Conservation (phyloP, 2,113 vertebrate genomes). For the Mesoclemmys tuberculata region DNA sequence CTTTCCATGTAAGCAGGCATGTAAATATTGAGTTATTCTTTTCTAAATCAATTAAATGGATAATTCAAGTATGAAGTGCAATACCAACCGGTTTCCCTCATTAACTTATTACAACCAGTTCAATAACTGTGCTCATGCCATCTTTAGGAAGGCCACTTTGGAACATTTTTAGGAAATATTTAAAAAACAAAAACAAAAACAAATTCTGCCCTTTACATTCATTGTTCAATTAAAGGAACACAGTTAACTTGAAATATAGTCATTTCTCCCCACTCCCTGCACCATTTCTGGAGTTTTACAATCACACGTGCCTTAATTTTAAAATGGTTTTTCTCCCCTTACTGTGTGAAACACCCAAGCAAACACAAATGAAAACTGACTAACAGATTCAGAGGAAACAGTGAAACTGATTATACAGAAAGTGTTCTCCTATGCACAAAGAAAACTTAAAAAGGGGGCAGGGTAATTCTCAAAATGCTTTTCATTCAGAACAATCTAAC, state of each 20-base stretch:
- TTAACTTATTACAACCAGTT: slow-evolving; percentile 45
- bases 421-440: slow-evolving; percentile 20
- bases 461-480: not conserved
- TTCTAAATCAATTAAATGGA: slow-evolving; percentile 26
- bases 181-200: not conserved
- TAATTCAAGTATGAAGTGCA: not conserved
- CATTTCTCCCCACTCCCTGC: not conserved
- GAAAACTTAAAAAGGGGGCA: slow-evolving; percentile 8
- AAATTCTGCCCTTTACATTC: slow-evolving; percentile 21
- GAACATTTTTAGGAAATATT: slow-evolving; percentile 39
- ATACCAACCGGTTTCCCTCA: not conserved
- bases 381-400: slow-evolving; percentile 36
- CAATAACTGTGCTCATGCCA: slow-evolving; percentile 35
- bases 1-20: not conserved
- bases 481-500: not conserved
- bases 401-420: slow-evolving; percentile 43
- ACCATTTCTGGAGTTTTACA: slow-evolving; percentile 17
- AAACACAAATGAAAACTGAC: slow-evolving; percentile 25
- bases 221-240: slow-evolving; percentile 34
- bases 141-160: slow-evolving; percentile 14
- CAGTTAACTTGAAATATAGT: slow-evolving; percentile 30
- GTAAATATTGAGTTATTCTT: not conserved
- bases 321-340: not conserved
- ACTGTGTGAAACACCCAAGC: slow-evolving; percentile 5
- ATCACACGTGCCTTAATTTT: slow-evolving; percentile 8